A percentile compares a stretch with the other conserved stretches of the same genome.
phyloP scores from a whole-genome alignment of 2,113 vertebrate genomes.

The Ceuthmochares aereus region DNA sequence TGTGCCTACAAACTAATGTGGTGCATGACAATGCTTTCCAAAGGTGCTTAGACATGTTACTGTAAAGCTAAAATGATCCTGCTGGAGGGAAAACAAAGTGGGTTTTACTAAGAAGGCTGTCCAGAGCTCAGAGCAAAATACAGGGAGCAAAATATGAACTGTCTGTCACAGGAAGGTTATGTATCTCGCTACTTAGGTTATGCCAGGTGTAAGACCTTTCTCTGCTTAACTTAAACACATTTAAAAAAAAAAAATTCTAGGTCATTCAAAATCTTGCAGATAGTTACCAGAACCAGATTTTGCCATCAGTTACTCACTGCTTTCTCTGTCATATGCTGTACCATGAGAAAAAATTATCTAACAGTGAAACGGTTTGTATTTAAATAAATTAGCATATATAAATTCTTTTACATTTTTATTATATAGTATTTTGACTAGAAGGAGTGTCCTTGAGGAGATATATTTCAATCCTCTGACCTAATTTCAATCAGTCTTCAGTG shows the following conservation, averaged over 20 bases:
- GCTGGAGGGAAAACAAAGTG: background rate
- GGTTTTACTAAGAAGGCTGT: background rate
- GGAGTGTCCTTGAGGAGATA: background rate
- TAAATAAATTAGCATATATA: background rate
- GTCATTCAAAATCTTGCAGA: background rate
- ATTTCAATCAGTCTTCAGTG: background rate
- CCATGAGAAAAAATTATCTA: background rate
- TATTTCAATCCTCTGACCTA: background rate
- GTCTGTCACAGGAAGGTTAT: background rate
- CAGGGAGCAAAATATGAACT: background rate
- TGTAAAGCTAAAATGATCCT: background rate
- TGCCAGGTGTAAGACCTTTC: background rate
- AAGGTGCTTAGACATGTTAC: background rate
- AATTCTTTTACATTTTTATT: too few relatives aligned
- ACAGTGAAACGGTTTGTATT: background rate
- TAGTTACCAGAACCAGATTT: background rate
- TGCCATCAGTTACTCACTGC: background rate
- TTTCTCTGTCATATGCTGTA: background rate
- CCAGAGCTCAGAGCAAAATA: background rate
- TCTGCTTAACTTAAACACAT: background rate
- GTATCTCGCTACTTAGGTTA: background rate
- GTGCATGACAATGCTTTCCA: background rate
- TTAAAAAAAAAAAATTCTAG: background rate
- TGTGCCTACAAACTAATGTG: fast-evolving
- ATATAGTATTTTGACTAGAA: background rate